Percentiles rank a stretch among this genome's conserved stretches.
These are phyloP conservation scores for Propsilocerus akamusi DNA, from an alignment of 1,140 invertebrate genomes.

Conservation along the genomic window DNA sequence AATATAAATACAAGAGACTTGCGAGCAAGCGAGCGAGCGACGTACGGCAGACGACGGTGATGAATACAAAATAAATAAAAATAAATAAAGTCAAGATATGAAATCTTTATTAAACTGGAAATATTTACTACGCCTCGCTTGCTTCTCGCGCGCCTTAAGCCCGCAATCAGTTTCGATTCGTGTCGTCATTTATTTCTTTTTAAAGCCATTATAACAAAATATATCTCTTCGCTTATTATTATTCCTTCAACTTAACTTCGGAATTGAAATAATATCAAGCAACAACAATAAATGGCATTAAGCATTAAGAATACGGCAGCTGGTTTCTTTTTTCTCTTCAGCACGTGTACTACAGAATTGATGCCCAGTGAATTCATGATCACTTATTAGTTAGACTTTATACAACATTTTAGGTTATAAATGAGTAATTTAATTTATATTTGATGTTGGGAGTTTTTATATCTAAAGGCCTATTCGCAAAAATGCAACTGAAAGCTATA, in stretches of 20 bases:
- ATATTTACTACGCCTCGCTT: not conserved
- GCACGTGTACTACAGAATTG: not conserved
- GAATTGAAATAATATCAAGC: slow-evolving; percentile 3
- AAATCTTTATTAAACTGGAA: slow-evolving; percentile 3
- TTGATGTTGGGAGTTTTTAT: no score
- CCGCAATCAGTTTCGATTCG: not conserved
- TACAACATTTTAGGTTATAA: no score
- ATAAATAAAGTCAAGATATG: not conserved
- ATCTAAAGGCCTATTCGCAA: no score
- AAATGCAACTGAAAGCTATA: no score
- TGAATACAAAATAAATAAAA: not conserved
- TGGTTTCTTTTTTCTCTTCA: not conserved
- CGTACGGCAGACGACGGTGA: not conserved
- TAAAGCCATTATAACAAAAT: not conserved
- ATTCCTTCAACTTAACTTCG: not conserved
- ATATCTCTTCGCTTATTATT: not conserved
- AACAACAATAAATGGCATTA: slow-evolving; percentile 4
- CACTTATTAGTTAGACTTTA: not conserved
- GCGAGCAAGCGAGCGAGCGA: not conserved
- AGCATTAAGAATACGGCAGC: slow-evolving; percentile 3
- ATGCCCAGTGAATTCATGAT: not conserved
- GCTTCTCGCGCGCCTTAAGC: not conserved
- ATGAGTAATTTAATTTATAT: no score
- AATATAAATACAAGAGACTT: no score
- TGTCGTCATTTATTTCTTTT: slow-evolving; percentile 1